phyloP scores from a whole-genome alignment of 2,797 vertebrate species.

The Merluccius polli region DNA sequence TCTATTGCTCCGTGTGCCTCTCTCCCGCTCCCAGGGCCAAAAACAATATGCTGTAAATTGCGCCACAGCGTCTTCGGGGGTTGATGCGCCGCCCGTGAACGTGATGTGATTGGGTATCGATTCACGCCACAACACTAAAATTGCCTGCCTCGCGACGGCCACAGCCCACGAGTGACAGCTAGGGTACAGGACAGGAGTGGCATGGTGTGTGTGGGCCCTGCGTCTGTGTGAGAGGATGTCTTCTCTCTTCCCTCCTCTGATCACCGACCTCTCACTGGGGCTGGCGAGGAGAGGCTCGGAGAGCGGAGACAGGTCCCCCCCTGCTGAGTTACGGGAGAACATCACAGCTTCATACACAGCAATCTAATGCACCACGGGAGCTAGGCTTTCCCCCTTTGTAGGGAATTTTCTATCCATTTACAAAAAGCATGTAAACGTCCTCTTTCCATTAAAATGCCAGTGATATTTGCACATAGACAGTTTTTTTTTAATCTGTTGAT shows the following conservation, averaged over 20 bases:
- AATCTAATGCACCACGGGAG: slow-evolving; percentile 44
- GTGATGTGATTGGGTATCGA: slow-evolving; percentile 83
- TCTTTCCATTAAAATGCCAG: slow-evolving; percentile 63
- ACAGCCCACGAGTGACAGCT: slow-evolving; percentile 76
- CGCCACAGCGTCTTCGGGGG: slow-evolving; percentile 70
- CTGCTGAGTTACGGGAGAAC: slow-evolving; percentile 36
- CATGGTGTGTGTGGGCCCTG: slow-evolving; percentile 25
- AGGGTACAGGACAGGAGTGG: slow-evolving; percentile 67
- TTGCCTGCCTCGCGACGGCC: slow-evolving; percentile 80
- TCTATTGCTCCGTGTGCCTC: slow-evolving; percentile 65
- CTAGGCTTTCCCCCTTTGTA: slow-evolving; percentile 43
- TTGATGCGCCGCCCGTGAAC: slow-evolving; percentile 68
- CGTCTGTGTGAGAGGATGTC: slow-evolving; percentile 50
- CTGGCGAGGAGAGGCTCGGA: slow-evolving; percentile 40
- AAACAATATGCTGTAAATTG: slow-evolving; percentile 80
- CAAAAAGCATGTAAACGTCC: slow-evolving; percentile 59
- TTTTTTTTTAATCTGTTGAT: slow-evolving; percentile 64
- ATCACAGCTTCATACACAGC: slow-evolving; percentile 46
- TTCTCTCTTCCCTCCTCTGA: slow-evolving; percentile 52
- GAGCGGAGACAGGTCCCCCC: slow-evolving; percentile 44
- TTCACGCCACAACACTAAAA: slow-evolving; percentile 76
- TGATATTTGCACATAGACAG: slow-evolving; percentile 59
- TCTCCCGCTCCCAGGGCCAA: slow-evolving; percentile 73
- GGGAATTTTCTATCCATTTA: slow-evolving; percentile 50
- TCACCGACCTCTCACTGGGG: slow-evolving; percentile 39